Evolutionary conservation across 1,140 invertebrate genomes (phyloP).

Genomic region (Drosophila eugracilis): DNA sequence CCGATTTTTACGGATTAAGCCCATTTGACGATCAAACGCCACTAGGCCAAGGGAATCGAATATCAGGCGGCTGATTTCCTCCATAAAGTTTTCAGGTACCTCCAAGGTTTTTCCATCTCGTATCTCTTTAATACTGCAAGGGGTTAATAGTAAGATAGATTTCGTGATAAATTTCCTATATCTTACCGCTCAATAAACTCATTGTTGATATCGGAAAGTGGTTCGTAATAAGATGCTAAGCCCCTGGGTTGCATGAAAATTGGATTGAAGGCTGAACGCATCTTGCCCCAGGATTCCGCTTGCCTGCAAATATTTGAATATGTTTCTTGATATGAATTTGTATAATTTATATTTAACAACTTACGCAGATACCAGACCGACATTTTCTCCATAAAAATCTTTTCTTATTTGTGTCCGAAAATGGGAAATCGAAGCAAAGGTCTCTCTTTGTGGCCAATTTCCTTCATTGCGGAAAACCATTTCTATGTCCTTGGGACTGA

Average conservation of each 20-base stretch:
- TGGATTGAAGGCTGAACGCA: constrained; percentile 54
- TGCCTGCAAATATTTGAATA: background rate
- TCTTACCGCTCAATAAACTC: constrained; percentile 73
- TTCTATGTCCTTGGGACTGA: constrained; percentile 60
- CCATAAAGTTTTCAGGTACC: constrained; percentile 86
- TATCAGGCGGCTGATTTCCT: constrained; percentile 89
- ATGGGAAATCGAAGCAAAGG: constrained; percentile 50
- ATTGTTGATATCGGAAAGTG: constrained; percentile 65
- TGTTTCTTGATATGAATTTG: accelerated
- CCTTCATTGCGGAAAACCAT: constrained; percentile 71
- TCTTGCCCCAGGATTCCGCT: constrained; percentile 10
- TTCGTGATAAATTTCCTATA: background rate
- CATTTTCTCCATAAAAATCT: constrained; percentile 12
- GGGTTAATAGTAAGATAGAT: background rate
- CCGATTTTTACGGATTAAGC: constrained; percentile 59
- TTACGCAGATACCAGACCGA: constrained; percentile 9
- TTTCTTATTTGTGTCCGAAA: constrained; percentile 30
- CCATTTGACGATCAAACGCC: constrained; percentile 88
- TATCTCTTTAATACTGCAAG: constrained; percentile 72
- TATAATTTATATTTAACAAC: background rate
- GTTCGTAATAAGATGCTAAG: constrained; percentile 57
- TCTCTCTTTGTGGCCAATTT: constrained; percentile 64
- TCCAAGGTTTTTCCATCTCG: constrained; percentile 86
- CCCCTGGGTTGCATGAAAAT: constrained; percentile 73
- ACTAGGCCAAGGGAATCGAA: constrained; percentile 89